Evolutionary conservation across 2,113 vertebrate genomes (phyloP).

Genomic region (Epinephelus cyanopodus): DNA sequence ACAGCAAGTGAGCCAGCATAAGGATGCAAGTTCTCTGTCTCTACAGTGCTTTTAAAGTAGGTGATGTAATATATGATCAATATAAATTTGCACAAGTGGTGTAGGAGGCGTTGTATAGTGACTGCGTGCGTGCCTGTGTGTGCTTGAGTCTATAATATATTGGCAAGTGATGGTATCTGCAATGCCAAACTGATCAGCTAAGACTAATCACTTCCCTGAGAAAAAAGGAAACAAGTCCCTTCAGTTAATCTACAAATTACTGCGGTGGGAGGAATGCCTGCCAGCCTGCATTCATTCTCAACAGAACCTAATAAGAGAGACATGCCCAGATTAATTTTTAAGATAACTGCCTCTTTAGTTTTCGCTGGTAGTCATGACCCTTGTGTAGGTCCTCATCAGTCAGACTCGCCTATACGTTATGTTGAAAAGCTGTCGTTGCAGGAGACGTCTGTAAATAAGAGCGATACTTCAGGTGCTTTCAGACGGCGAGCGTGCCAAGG

Average conservation of each 20-base stretch:
- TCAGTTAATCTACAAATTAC: conserved; percentile 40
- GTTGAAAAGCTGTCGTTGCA: neutral
- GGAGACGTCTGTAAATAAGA: neutral
- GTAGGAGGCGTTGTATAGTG: neutral
- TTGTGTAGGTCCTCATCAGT: neutral
- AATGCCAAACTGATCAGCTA: conserved; percentile 38
- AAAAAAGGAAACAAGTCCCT: neutral
- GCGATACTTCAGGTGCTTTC: neutral
- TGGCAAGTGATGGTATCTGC: conserved; percentile 12
- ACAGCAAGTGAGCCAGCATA: neutral
- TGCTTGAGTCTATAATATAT: conserved; percentile 9
- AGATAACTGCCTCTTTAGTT: neutral
- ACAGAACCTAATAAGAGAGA: conserved; percentile 9
- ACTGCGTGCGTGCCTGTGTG: neutral
- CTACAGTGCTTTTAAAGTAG: neutral
- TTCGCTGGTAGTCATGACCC: neutral
- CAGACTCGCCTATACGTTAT: neutral
- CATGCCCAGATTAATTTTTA: neutral
- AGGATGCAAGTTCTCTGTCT: conserved; percentile 1
- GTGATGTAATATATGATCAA: conserved; percentile 2
- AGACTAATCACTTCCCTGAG: conserved; percentile 18
- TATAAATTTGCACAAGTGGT: neutral
- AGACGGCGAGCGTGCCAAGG: neutral
- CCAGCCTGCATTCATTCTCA: conserved; percentile 13
- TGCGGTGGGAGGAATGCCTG: conserved; percentile 2